These are phyloP conservation scores for Corydoras sp. DNA, from an alignment of 2,113 vertebrate species.

Conservation along the genomic window DNA sequence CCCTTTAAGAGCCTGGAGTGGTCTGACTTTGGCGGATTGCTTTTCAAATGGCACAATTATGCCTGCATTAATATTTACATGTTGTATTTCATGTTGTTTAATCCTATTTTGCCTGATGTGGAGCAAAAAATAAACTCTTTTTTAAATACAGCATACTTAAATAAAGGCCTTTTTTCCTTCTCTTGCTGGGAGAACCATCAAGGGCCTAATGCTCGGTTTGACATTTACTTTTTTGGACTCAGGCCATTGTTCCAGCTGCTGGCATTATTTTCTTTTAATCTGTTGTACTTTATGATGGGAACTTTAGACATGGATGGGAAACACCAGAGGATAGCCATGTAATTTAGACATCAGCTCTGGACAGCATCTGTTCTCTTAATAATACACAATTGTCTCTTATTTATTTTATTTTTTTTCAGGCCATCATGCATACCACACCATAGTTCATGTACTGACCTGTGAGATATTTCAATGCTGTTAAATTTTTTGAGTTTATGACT, in stretches of 20 bases:
- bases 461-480: constrained; percentile 37
- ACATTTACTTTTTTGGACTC: constrained; percentile 27
- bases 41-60: too few species aligned
- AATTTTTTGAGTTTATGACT: constrained; percentile 32
- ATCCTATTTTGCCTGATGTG: constrained; percentile 7
- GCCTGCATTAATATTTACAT: background rate
- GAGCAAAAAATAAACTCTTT: background rate
- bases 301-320: constrained; percentile 20
- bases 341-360: too few species aligned
- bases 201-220: constrained; percentile 12
- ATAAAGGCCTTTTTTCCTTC: background rate
- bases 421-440: constrained; percentile 29
- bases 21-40: background rate
- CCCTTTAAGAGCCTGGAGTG: too few species aligned
- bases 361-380: constrained; percentile 32
- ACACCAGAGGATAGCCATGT: background rate
- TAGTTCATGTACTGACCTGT: constrained; percentile 42
- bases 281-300: constrained; percentile 21
- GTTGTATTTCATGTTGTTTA: background rate
- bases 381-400: constrained; percentile 42
- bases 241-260: constrained; percentile 50
- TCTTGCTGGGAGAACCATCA: background rate
- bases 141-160: constrained; percentile 28
- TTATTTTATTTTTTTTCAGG: constrained; percentile 28
- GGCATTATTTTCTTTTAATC: constrained; percentile 36